These are phyloP conservation scores for Monopis laevigella DNA, from an alignment of 2,888 invertebrate genomes.

Conservation along the genomic window DNA sequence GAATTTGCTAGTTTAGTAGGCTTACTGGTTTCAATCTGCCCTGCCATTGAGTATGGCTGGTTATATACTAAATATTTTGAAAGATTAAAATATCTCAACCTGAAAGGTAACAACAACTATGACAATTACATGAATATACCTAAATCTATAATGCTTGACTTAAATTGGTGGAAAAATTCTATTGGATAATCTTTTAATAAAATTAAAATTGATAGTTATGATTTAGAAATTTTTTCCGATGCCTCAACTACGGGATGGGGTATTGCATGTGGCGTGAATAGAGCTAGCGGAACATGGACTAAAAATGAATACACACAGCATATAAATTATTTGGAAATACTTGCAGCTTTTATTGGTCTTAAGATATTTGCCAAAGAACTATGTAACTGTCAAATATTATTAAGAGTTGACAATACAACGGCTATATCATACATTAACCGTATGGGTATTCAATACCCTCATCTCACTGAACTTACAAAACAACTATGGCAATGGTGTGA, in stretches of 20 bases:
- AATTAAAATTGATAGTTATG: constrained; percentile 6
- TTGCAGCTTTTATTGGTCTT: constrained; percentile 15
- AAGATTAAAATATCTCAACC: constrained; percentile 13
- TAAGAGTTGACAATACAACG: constrained; percentile 19
- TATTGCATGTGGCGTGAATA: constrained; percentile 13
- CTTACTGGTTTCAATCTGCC: constrained; percentile 10
- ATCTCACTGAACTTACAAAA: constrained; percentile 17
- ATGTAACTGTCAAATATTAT: constrained; percentile 14
- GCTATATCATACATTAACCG: constrained; percentile 18
- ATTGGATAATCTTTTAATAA: background rate
- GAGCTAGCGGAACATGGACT: constrained; percentile 18
- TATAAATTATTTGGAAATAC: constrained; percentile 17
- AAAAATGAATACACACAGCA: constrained; percentile 13
- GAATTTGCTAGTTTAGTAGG: constrained; percentile 17
- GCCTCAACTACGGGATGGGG: constrained; percentile 19
- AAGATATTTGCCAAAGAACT: constrained; percentile 15
- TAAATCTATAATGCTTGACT: background rate
- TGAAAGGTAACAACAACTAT: constrained; percentile 1
- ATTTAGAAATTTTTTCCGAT: constrained; percentile 17
- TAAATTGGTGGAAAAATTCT: constrained; percentile 3
- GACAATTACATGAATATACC: constrained; percentile 1
- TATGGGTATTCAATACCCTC: constrained; percentile 19
- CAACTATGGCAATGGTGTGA: constrained; percentile 22
- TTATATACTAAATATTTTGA: constrained; percentile 15
- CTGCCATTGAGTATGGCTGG: no score